Evolutionary conservation across 2,113 vertebrate species (phyloP).

Genomic region (Mohoua ochrocephala): DNA sequence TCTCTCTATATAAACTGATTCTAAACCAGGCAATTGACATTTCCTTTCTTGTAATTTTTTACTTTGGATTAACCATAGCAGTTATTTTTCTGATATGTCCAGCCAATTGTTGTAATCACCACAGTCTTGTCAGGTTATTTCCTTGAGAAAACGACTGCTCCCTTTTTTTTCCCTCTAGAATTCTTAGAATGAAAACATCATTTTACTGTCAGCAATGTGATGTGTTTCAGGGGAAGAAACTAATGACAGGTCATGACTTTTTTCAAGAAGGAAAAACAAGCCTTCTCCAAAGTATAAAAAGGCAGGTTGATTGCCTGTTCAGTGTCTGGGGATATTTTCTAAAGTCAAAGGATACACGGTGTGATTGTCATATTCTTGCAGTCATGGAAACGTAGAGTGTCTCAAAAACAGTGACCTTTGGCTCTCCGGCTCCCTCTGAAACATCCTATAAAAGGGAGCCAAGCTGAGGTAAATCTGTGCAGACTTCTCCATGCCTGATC

Average conservation of each 20-base stretch:
- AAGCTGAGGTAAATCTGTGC: not conserved
- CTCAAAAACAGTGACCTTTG: slow-evolving; percentile 39
- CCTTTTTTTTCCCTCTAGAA: slow-evolving; percentile 9
- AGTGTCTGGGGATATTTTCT: slow-evolving; percentile 48
- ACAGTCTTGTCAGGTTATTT: slow-evolving; percentile 39
- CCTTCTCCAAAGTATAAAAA: slow-evolving; percentile 18
- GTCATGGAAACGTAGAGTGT: slow-evolving; percentile 6
- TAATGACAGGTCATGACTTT: slow-evolving; percentile 60
- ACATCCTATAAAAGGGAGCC: not conserved
- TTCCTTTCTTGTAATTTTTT: slow-evolving; percentile 16
- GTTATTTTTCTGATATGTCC: slow-evolving; percentile 22
- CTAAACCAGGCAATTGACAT: not conserved
- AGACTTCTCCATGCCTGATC: not conserved
- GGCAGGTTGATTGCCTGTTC: slow-evolving; percentile 26
- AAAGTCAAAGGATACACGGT: slow-evolving; percentile 25
- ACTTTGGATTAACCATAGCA: not conserved
- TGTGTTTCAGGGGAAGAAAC: slow-evolving; percentile 52
- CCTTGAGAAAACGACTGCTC: slow-evolving; percentile 37
- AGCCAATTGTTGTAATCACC: slow-evolving; percentile 23
- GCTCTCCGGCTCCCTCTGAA: not conserved
- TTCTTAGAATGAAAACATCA: slow-evolving; percentile 57
- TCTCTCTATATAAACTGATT: not conserved
- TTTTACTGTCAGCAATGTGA: slow-evolving; percentile 50
- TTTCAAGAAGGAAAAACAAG: slow-evolving; percentile 48
- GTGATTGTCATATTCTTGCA: slow-evolving; percentile 55